Evolutionary conservation across 2,113 vertebrate species (phyloP).

Genomic region (Peucedramus taeniatus): DNA sequence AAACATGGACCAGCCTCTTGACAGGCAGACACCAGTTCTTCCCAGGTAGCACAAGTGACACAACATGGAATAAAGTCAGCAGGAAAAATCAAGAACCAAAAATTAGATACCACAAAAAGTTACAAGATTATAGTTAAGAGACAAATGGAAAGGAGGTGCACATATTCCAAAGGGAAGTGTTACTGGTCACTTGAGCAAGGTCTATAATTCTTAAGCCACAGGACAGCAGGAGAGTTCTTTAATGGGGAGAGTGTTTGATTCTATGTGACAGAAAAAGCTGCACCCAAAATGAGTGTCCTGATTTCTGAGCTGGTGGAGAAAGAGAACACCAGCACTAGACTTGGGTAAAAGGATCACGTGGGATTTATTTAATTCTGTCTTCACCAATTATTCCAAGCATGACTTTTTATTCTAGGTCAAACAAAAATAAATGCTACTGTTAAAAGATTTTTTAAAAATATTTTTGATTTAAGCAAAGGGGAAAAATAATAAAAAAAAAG

Average conservation of each 20-base stretch:
- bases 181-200: neutral
- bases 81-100: neutral
- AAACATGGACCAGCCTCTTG: neutral
- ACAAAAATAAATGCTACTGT: neutral
- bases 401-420: neutral
- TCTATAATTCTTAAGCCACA: neutral
- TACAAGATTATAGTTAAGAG: neutral
- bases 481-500: fast-evolving
- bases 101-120: neutral
- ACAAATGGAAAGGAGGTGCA: neutral
- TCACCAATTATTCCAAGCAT: neutral
- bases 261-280: fast-evolving
- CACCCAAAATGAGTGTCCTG: neutral
- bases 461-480: neutral
- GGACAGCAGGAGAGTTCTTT: neutral
- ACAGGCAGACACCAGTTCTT: neutral
- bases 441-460: neutral
- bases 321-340: neutral
- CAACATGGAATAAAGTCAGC: neutral
- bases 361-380: neutral
- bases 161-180: neutral
- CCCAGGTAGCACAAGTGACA: neutral
- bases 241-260: neutral
- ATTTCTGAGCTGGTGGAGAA: neutral
- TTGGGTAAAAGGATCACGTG: neutral